A percentile compares a stretch with the other conserved stretches of the same genome.
Evolutionary conservation across 2,113 vertebrate species (phyloP).

Genomic region (Pontoporia blainvillei): DNA sequence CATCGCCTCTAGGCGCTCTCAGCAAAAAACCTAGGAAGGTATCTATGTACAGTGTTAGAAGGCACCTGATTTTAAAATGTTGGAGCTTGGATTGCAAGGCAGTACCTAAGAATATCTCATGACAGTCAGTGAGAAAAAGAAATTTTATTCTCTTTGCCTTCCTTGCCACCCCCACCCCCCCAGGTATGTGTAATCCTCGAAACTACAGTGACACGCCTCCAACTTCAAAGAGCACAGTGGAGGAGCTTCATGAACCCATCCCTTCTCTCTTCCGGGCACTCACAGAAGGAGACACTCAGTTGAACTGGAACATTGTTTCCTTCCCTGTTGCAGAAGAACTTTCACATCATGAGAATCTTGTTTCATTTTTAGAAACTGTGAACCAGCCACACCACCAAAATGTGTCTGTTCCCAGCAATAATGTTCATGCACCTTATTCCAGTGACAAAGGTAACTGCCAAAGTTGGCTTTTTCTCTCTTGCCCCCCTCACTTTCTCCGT

Average conservation of each 20-base stretch:
- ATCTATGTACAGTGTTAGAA: background rate
- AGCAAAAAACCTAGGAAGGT: background rate
- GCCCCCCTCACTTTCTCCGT: background rate
- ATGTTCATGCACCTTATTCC: constrained; percentile 90
- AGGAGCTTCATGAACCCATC: constrained; percentile 96
- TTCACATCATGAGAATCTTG: constrained; percentile 94
- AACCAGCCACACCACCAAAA: constrained; percentile 92
- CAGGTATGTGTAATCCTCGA: constrained; percentile 98
- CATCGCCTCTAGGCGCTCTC: background rate
- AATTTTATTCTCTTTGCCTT: constrained; percentile 14
- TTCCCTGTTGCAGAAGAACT: constrained; percentile 97
- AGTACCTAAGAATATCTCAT: background rate
- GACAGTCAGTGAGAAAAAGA: background rate
- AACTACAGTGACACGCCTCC: constrained; percentile 98
- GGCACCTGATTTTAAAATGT: background rate
- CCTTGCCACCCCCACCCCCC: background rate
- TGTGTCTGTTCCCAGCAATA: constrained; percentile 91
- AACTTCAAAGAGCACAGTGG: constrained; percentile 97
- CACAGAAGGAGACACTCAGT: constrained; percentile 93
- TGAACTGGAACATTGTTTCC: constrained; percentile 98
- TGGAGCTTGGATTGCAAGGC: background rate
- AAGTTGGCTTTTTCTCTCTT: background rate
- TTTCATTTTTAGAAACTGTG: constrained; percentile 95
- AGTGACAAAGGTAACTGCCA: constrained; percentile 88
- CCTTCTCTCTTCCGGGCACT: constrained; percentile 97